phyloP scores from a whole-genome alignment of 2,888 invertebrate genomes.

The Monopis laevigella region DNA sequence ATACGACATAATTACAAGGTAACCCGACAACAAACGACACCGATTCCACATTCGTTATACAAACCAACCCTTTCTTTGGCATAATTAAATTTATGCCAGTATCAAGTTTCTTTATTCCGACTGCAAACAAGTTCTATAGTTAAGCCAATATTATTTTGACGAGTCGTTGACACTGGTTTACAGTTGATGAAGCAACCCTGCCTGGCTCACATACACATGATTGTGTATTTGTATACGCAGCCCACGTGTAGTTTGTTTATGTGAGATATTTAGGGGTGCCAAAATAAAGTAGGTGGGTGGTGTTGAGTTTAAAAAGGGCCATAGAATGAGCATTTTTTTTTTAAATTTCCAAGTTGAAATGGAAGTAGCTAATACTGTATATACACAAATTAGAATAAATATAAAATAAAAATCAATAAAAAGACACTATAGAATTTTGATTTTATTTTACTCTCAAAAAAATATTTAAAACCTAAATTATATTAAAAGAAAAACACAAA shows the following conservation, averaged over 20 bases:
- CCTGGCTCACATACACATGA: conserved; percentile 32
- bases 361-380: no score
- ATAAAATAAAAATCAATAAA: no score
- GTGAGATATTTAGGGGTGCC: conserved; percentile 28
- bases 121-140: conserved; percentile 42
- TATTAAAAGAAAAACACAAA: no score
- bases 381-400: no score
- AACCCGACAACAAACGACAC: conserved; percentile 1
- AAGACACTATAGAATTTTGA: no score
- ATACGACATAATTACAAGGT: no score
- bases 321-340: no score
- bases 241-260: no score
- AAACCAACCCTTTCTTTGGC: conserved; percentile 15
- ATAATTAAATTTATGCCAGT: conserved; percentile 49
- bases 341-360: no score
- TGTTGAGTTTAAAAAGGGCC: conserved; percentile 21
- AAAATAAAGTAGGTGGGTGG: conserved; percentile 29
- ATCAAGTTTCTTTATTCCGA: conserved; percentile 47
- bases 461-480: no score
- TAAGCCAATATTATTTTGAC: conserved; percentile 65
- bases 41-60: conserved; percentile 7
- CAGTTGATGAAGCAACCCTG: conserved; percentile 48
- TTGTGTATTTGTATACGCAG: conserved; percentile 22
- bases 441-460: no score
- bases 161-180: conserved; percentile 65